These are phyloP conservation scores for Oryzias curvinotus DNA, from an alignment of 2,113 vertebrate species.

Conservation along the genomic window DNA sequence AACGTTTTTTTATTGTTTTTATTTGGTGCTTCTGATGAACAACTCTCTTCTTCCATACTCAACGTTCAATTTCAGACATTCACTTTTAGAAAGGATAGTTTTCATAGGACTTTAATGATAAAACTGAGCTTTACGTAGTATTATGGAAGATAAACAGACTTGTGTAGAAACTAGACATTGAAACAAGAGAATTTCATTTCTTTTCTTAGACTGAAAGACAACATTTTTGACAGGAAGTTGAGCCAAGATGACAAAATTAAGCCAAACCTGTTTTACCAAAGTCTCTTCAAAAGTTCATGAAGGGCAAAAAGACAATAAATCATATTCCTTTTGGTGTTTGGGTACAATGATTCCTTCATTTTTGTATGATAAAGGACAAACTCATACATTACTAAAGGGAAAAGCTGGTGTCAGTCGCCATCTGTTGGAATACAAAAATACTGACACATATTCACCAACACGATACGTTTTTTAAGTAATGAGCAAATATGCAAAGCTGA, in stretches of 20 bases:
- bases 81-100: background rate
- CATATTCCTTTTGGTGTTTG: no score
- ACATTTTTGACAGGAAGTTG: background rate
- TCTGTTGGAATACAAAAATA: slow-evolving; percentile 19
- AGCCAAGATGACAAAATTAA: background rate
- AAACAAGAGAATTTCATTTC: background rate
- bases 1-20: no score
- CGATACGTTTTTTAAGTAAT: slow-evolving; percentile 18
- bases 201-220: background rate
- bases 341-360: no score
- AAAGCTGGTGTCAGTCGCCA: slow-evolving; percentile 4
- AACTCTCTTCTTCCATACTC: background rate
- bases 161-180: background rate
- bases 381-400: no score
- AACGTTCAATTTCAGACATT: background rate
- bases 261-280: background rate
- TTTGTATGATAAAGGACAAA: no score
- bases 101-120: background rate
- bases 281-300: no score
- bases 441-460: background rate
- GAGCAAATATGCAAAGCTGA: slow-evolving; percentile 33
- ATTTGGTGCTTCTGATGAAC: no score
- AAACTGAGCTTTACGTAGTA: background rate
- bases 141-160: background rate
- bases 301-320: no score